These are phyloP conservation scores for Aphaenogaster floridana DNA, from an alignment of 1,140 invertebrate species.

Conservation along the genomic window DNA sequence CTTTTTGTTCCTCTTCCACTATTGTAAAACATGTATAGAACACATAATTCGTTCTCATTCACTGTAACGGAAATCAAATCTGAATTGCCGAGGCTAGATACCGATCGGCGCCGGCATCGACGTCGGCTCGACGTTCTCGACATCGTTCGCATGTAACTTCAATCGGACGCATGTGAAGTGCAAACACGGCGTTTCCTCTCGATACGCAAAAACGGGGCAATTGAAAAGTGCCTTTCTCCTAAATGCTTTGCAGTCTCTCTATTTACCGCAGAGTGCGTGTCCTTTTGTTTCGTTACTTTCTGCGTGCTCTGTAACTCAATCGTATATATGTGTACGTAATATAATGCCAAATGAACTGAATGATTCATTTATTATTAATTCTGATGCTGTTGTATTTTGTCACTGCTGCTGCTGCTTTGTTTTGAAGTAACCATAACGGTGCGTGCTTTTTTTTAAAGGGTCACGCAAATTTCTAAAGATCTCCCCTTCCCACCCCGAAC, in stretches of 20 bases:
- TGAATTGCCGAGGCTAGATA: constrained; percentile 39
- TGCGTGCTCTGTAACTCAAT: constrained; percentile 82
- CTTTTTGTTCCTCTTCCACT: constrained; percentile 65
- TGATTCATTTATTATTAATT: constrained; percentile 66
- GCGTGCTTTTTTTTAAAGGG: constrained; percentile 77
- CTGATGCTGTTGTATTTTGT: constrained; percentile 51
- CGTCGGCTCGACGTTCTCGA: constrained; percentile 15
- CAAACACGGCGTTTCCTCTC: constrained; percentile 66
- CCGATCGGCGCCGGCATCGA: constrained; percentile 36
- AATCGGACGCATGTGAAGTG: constrained; percentile 54
- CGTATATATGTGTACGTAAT: constrained; percentile 56
- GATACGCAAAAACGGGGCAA: constrained; percentile 71
- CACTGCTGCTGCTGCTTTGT: constrained; percentile 46
- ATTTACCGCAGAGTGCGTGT: constrained; percentile 76
- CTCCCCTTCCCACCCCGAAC: constrained; percentile 80
- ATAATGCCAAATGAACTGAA: constrained; percentile 57
- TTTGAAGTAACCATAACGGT: constrained; percentile 82
- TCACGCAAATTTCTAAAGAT: constrained; percentile 84
- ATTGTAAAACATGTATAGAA: constrained; percentile 45
- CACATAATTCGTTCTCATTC: constrained; percentile 68
- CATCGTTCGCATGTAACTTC: constrained; percentile 52
- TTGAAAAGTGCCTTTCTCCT: constrained; percentile 76
- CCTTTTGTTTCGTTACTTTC: constrained; percentile 74
- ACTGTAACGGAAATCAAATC: constrained; percentile 37
- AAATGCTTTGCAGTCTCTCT: constrained; percentile 85